These are phyloP conservation scores for Dione juno DNA, from an alignment of 2,888 invertebrate species.

Conservation along the genomic window DNA sequence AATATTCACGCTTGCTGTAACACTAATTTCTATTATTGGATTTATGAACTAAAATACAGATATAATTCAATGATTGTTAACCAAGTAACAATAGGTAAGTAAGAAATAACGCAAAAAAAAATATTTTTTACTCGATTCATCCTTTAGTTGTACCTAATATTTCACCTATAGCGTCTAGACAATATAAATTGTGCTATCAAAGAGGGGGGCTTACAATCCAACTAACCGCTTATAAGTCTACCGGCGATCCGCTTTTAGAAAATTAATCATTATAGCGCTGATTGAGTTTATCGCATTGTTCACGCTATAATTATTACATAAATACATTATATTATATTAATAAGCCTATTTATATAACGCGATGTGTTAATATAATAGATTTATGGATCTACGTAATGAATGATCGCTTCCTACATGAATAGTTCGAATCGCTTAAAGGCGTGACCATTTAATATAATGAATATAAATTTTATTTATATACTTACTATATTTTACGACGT, in stretches of 20 bases:
- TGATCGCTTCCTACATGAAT: conserved; percentile 8
- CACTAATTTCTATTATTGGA: too few species aligned
- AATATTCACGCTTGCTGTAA: too few species aligned
- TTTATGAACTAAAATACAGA: too few species aligned
- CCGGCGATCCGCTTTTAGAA: conserved; percentile 44
- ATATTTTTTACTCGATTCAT: conserved; percentile 17
- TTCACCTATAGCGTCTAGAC: conserved; percentile 55
- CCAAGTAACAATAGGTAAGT: too few species aligned
- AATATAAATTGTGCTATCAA: conserved; percentile 54
- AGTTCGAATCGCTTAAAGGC: not conserved
- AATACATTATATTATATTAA: conserved; percentile 4
- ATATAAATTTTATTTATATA: not conserved
- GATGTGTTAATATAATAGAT: conserved; percentile 15
- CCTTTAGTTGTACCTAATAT: conserved; percentile 48
- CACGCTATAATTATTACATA: conserved; percentile 15
- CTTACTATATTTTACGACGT: not conserved
- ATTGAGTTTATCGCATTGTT: conserved; percentile 42
- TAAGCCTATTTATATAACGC: conserved; percentile 11
- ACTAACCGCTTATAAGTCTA: conserved; percentile 47
- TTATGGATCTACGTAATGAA: conserved; percentile 11
- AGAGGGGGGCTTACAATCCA: conserved; percentile 51
- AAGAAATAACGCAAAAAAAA: conserved; percentile 21
- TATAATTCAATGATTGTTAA: too few species aligned
- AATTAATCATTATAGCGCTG: conserved; percentile 45
- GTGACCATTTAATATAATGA: not conserved